Evolutionary conservation across 2,113 vertebrate species (phyloP).

Genomic region (Sapayoa aenigma): DNA sequence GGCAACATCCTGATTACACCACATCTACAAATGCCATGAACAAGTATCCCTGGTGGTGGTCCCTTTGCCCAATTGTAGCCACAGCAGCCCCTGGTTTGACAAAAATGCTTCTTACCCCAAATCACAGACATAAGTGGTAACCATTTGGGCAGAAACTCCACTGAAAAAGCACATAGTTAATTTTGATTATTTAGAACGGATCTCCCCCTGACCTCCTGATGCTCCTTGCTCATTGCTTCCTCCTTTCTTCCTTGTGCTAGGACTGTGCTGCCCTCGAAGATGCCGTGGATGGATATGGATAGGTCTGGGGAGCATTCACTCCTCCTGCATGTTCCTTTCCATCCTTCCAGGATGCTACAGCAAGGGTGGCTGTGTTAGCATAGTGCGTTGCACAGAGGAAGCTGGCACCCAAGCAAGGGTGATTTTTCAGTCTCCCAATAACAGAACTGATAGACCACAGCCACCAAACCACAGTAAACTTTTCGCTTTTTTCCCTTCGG

Average conservation of each 20-base stretch:
- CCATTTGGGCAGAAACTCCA: neutral
- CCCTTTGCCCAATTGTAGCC: neutral
- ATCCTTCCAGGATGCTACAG: neutral
- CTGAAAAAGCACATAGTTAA: neutral
- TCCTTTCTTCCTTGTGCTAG: neutral
- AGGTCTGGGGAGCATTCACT: neutral
- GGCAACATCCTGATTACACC: too few relatives aligned
- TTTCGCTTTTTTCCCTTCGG: neutral
- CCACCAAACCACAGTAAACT: neutral
- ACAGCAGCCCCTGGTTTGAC: neutral
- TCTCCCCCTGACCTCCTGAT: neutral
- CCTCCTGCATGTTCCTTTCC: neutral
- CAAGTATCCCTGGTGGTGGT: neutral
- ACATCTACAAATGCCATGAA: accelerated
- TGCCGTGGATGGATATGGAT: neutral
- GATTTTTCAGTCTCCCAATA: neutral
- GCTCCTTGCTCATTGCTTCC: neutral
- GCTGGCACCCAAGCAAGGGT: neutral
- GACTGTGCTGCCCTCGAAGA: neutral
- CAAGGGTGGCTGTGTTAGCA: neutral
- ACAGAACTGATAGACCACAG: neutral
- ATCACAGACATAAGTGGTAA: neutral
- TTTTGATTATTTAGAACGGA: neutral
- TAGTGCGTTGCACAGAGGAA: neutral
- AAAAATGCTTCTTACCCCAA: neutral